A percentile compares a stretch with the other conserved stretches of the same genome.
phyloP scores from a whole-genome alignment of 1,140 invertebrate genomes.

The Drosophila asahinai region DNA sequence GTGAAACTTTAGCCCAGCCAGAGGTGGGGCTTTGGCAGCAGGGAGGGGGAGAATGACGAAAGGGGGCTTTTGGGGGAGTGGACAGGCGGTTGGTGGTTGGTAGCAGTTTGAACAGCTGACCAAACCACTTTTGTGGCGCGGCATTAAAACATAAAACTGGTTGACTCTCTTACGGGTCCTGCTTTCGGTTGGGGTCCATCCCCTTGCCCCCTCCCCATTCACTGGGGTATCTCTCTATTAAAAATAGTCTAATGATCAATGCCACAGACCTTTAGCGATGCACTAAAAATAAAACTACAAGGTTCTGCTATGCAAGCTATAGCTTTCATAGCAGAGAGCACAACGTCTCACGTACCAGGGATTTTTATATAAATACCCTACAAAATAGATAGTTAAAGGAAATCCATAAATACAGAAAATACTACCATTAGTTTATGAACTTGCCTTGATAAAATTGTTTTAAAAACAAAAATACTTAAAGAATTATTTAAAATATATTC shows the following conservation, averaged over 20 bases:
- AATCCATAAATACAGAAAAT: too few relatives aligned
- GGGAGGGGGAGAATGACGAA: not conserved
- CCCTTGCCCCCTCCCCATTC: slow-evolving; percentile 6
- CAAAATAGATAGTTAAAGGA: not conserved
- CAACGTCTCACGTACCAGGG: too few relatives aligned
- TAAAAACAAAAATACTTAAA: not conserved
- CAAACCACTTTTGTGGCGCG: slow-evolving; percentile 73
- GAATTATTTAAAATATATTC: too few relatives aligned
- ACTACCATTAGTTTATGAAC: not conserved
- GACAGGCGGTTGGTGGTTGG: slow-evolving; percentile 22
- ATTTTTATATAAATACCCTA: too few relatives aligned
- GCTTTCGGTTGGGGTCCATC: slow-evolving; percentile 31
- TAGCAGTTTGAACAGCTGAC: slow-evolving; percentile 66
- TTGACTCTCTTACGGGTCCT: slow-evolving; percentile 45
- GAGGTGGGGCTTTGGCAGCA: not conserved
- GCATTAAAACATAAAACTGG: slow-evolving; percentile 51
- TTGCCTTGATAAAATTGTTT: not conserved
- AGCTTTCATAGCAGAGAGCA: too few relatives aligned
- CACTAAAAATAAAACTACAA: not conserved
- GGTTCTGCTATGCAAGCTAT: too few relatives aligned
- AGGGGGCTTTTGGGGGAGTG: slow-evolving; percentile 34
- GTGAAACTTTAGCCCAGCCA: slow-evolving; percentile 65
- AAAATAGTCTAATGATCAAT: slow-evolving; percentile 82
- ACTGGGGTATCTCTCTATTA: slow-evolving; percentile 66
- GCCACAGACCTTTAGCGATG: slow-evolving; percentile 5